These are phyloP conservation scores for Pseudomyrmex dendroicus DNA, from an alignment of 1,140 invertebrate species.

Conservation along the genomic window DNA sequence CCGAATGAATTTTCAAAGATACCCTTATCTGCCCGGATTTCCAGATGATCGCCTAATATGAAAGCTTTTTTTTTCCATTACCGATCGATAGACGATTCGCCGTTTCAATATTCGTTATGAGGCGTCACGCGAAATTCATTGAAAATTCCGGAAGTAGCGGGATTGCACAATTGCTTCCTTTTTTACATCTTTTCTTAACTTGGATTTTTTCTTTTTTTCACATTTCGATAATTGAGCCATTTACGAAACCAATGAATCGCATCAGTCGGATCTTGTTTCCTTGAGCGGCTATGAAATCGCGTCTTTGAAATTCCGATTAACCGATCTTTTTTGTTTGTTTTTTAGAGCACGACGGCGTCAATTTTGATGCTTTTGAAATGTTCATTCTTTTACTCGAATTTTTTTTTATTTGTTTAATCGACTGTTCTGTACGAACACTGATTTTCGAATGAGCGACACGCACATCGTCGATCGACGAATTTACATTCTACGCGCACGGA, in stretches of 20 bases:
- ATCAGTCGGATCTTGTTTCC: slow-evolving; percentile 32
- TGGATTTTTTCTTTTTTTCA: slow-evolving; percentile 6
- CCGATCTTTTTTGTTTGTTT: background rate
- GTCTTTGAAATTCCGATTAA: slow-evolving; percentile 43
- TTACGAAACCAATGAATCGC: slow-evolving; percentile 5
- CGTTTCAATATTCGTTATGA: slow-evolving; percentile 66
- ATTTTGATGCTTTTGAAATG: slow-evolving; percentile 9
- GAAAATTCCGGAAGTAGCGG: slow-evolving; percentile 63
- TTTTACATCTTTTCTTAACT: background rate
- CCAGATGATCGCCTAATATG: slow-evolving; percentile 56
- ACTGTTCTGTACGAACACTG: slow-evolving; percentile 37
- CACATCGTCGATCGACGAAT: slow-evolving; percentile 34
- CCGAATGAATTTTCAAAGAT: slow-evolving; percentile 65
- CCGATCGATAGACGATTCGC: slow-evolving; percentile 57
- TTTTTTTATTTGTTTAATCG: slow-evolving; percentile 30
- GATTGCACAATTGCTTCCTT: slow-evolving; percentile 37
- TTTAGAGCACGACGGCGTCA: background rate
- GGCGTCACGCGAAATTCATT: slow-evolving; percentile 48
- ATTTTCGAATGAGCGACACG: slow-evolving; percentile 48
- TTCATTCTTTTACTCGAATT: slow-evolving; percentile 7
- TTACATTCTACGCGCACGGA: slow-evolving; percentile 55
- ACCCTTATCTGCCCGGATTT: slow-evolving; percentile 63
- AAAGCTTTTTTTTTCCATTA: slow-evolving; percentile 31
- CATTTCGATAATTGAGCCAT: slow-evolving; percentile 49
- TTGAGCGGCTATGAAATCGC: background rate